Base-by-base conservation (phyloP, 2,797 vertebrate species). In the Sparidentex hasta region DNA sequence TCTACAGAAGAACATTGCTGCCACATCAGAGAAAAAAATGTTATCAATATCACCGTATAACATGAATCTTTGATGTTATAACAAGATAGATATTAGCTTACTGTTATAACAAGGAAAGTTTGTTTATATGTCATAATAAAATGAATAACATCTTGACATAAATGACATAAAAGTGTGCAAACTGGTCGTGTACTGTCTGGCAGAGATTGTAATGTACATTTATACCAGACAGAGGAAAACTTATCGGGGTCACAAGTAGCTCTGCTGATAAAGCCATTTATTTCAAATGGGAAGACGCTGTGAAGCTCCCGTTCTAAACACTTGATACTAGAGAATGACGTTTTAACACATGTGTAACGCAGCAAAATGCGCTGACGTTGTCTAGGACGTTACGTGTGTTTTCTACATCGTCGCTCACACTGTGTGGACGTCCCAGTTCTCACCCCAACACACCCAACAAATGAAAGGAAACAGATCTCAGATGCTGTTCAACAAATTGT, bases 391-490 rank as follows among this genome's bases (percentile, higher is more conserved):
- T 43, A 27, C 4, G 14, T 25, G 5, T 25, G 38, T 70, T 57
- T 21, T 47, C 27, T 57, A 4, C 21, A 52, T 23, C 7, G 2
- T 25, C 25, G 48, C 51, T 50, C 20, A 20, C 38, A 9, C 44
- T 43, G 43, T 43, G 43, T 11, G 3, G 27, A 33, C 14, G 12
- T 65, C 25, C 11, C 5, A 17, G 25, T n/a, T 50, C n/a, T 50
- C 11, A 18, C 1, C 23, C 23, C 0, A 8, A 13, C 18, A 38
- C 29, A 12, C 17, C 20, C 12, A 17, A 0, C 11, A 23, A 47
- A 68, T 56, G n/a, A 57, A 57, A 48, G 21, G 18, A 57, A 57
- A 47, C 21, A 27, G 17, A 46, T 68, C 7, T 68, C n/a, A n/a
- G 0, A 27, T 1, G 21, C 9, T 47, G 43, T 41, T 41, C 41